These are phyloP conservation scores for Leucozona laternaria DNA, from an alignment of 2,888 invertebrate genomes.

Conservation along the genomic window DNA sequence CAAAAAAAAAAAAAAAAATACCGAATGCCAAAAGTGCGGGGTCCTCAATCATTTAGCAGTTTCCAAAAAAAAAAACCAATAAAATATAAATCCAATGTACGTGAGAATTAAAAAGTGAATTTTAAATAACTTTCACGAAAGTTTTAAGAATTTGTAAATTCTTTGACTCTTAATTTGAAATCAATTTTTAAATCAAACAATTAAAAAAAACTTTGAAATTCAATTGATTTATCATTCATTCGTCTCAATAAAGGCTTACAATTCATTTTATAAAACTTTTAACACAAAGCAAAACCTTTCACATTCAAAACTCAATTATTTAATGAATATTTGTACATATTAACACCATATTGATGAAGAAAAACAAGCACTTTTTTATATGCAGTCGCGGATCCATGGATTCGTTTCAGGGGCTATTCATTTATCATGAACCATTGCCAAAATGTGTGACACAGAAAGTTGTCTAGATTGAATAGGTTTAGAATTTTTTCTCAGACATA, in stretches of 20 bases:
- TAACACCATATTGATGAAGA: background rate
- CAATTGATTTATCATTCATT: background rate
- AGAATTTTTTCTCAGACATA: no score
- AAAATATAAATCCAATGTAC: background rate
- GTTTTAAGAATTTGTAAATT: background rate
- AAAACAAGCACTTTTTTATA: background rate
- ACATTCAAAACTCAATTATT: background rate
- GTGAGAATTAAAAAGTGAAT: background rate
- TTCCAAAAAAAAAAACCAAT: background rate
- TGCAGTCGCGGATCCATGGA: background rate
- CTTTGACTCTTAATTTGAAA: background rate
- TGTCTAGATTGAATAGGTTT: no score
- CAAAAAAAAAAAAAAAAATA: constrained; percentile 2
- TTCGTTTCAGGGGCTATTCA: background rate
- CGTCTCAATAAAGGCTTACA: background rate
- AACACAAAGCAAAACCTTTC: background rate
- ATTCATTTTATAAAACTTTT: background rate
- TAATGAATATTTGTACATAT: background rate
- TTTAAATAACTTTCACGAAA: background rate
- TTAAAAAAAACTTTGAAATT: no score
- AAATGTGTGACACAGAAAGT: no score
- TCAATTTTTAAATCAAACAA: no score
- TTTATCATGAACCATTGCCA: background rate
- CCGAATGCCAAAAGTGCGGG: constrained; percentile 10
- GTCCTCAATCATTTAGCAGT: constrained; percentile 23